These are phyloP conservation scores for Tanypteryx hageni DNA, from an alignment of 2,888 invertebrate species.

Conservation along the genomic window DNA sequence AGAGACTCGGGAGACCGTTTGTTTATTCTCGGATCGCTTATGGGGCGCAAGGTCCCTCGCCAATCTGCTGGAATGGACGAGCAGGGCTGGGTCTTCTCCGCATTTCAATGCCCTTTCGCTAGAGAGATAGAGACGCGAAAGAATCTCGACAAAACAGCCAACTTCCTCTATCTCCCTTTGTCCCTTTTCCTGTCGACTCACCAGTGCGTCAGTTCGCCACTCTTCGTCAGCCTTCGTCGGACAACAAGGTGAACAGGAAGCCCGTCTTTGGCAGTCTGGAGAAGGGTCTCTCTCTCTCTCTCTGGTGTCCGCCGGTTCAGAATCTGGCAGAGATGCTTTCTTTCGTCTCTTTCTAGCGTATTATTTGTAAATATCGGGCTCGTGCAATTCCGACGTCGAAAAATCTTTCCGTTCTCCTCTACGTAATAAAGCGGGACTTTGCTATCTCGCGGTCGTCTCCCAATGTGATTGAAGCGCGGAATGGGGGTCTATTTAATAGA, in stretches of 20 bases:
- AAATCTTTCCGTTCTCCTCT: too few species aligned
- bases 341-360: background rate
- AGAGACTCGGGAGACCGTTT: too few species aligned
- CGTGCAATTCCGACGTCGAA: too few species aligned
- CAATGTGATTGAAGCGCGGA: conserved; percentile 23
- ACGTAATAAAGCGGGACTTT: background rate
- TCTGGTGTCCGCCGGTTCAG: background rate
- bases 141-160: background rate
- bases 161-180: background rate
- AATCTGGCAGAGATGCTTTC: background rate
- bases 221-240: too few species aligned
- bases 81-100: background rate
- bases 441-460: conserved; percentile 45
- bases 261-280: background rate
- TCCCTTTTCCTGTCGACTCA: background rate
- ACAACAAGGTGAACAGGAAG: too few species aligned
- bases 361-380: too few species aligned
- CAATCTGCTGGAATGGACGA: background rate
- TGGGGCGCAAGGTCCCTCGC: too few species aligned
- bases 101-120: too few species aligned
- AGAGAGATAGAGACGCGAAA: background rate
- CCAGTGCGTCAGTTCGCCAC: background rate
- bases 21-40: too few species aligned
- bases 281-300: background rate
- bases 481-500: conserved; percentile 42